Conservation (phyloP, 2,888 invertebrate species). For the Ashinkailepas kermadecensis region DNA sequence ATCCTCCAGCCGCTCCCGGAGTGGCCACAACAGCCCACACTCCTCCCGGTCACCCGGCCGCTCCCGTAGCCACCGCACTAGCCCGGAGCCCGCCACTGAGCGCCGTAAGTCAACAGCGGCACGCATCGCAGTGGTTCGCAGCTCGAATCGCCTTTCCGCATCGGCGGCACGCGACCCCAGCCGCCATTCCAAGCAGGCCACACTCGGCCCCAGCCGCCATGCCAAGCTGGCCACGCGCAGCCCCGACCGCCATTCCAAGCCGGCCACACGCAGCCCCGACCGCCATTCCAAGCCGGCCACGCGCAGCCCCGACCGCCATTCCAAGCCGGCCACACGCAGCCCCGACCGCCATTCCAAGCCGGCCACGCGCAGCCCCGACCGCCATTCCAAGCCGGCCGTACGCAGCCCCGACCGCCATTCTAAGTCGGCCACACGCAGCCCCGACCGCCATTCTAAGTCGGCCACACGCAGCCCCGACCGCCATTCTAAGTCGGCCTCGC, state of each 20-base stretch:
- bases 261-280: neutral
- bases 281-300: neutral
- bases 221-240: neutral
- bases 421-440: neutral
- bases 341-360: neutral
- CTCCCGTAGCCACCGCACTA: no score
- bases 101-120: no score
- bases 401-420: neutral
- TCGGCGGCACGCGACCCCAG: neutral
- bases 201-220: neutral
- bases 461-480: neutral
- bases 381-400: neutral
- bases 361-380: neutral
- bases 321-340: neutral
- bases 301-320: neutral
- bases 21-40: neutral
- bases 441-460: neutral
- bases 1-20: neutral
- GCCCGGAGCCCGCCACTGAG: no score
- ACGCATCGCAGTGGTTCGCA: no score
- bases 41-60: no score
- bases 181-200: neutral
- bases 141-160: neutral
- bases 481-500: neutral
- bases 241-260: neutral